A percentile compares a stretch with the other conserved stretches of the same genome.
These are phyloP conservation scores for Hyperoodon ampullatus DNA, from an alignment of 2,113 vertebrate species.

Conservation along the genomic window DNA sequence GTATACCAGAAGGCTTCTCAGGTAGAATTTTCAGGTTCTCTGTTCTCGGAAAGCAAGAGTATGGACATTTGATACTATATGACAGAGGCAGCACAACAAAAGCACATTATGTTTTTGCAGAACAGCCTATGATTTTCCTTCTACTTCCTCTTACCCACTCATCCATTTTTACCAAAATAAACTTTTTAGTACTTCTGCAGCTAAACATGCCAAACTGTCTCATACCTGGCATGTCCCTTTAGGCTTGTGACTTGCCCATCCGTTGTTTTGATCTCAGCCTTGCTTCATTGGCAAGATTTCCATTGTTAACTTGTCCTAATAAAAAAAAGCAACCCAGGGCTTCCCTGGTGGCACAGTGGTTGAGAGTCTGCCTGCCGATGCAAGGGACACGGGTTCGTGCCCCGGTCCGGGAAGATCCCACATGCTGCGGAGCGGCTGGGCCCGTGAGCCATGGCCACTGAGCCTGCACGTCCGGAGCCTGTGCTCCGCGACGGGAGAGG, in stretches of 20 bases:
- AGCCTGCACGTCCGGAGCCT: too few species aligned
- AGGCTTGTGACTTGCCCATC: background rate
- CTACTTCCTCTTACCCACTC: background rate
- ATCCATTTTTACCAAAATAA: background rate
- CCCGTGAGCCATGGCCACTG: too few species aligned
- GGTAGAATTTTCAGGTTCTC: background rate
- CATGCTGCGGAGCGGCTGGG: too few species aligned
- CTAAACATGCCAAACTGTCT: background rate
- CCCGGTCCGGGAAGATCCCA: too few species aligned
- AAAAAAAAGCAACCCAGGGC: background rate
- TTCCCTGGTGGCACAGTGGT: too few species aligned
- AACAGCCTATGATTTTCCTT: background rate
- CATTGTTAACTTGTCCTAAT: constrained; percentile 48
- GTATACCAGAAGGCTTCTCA: background rate
- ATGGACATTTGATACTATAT: background rate
- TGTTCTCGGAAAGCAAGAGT: background rate
- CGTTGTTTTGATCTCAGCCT: background rate
- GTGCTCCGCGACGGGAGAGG: too few species aligned
- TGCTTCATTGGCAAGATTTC: background rate
- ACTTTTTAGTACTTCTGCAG: background rate
- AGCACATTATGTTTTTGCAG: background rate
- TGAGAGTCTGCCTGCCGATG: too few species aligned
- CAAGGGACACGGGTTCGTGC: too few species aligned
- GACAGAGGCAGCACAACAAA: background rate
- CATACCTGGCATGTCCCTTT: background rate